Conservation (phyloP, 2,888 invertebrate species). For the Endomychus coccineus region DNA sequence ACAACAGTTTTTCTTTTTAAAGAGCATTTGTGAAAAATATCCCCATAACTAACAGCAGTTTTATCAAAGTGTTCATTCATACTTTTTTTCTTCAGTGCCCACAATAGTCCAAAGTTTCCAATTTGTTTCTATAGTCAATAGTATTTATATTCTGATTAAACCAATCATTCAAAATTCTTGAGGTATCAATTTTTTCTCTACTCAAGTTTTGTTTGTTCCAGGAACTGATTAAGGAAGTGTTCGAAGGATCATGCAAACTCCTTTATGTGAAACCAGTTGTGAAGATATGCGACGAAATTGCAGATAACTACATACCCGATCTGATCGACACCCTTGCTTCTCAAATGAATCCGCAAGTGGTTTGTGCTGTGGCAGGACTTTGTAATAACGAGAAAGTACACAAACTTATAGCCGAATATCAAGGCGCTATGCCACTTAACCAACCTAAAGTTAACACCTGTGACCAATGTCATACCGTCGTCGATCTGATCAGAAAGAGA, state of each 20-base stretch:
- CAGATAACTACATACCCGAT: constrained; percentile 81
- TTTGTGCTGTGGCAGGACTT: constrained; percentile 80
- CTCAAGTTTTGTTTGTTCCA: no score
- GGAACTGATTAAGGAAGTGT: constrained; percentile 77
- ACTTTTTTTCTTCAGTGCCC: no score
- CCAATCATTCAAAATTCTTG: not conserved
- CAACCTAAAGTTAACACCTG: constrained; percentile 35
- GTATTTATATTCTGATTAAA: no score
- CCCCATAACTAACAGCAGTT: no score
- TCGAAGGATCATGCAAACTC: constrained; percentile 79
- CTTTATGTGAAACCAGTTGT: constrained; percentile 67
- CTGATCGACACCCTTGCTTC: constrained; percentile 80
- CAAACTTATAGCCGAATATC: constrained; percentile 51
- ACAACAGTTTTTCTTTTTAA: no score
- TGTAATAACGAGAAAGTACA: constrained; percentile 74
- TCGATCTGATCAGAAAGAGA: constrained; percentile 47
- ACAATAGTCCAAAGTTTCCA: no score
- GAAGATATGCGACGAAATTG: constrained; percentile 69
- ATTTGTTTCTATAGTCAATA: no score
- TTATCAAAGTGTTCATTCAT: no score
- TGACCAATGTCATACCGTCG: constrained; percentile 49
- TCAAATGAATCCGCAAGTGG: constrained; percentile 84
- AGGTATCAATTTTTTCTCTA: constrained; percentile 2
- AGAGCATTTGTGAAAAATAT: no score
- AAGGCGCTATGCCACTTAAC: constrained; percentile 16